Evolutionary conservation across 2,888 invertebrate genomes (phyloP).

Genomic region (Zhuqinia jingwanae): DNA sequence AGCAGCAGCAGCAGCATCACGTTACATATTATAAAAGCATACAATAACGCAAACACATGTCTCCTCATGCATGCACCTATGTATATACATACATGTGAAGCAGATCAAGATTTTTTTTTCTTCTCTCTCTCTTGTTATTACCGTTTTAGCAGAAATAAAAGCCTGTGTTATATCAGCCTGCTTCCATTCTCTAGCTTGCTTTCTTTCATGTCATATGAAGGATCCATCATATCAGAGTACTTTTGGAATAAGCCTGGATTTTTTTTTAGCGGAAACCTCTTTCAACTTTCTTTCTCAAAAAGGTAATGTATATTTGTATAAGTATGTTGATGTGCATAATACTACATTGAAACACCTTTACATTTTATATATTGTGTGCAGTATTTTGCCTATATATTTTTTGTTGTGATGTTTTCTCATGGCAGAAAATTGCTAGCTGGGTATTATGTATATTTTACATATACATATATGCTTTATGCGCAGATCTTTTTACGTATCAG

Average conservation of each 20-base stretch:
- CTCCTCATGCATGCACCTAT: no score
- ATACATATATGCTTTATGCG: no score
- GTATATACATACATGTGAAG: no score
- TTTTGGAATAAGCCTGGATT: not conserved
- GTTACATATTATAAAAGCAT: no score
- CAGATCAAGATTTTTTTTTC: no score
- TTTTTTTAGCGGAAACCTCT: conserved; percentile 11
- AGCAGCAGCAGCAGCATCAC: not conserved
- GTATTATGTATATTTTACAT: no score
- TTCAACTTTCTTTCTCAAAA: conserved; percentile 9
- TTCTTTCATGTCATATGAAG: conserved; percentile 5
- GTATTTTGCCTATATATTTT: not conserved
- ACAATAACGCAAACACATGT: not conserved
- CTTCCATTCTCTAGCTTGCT: not conserved
- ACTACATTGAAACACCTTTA: not conserved
- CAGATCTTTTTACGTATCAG: no score
- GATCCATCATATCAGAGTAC: no score
- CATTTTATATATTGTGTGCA: not conserved
- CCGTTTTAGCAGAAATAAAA: not conserved
- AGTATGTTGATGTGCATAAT: not conserved
- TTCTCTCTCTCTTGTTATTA: conserved; percentile 14
- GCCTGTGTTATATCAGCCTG: conserved; percentile 29
- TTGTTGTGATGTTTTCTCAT: not conserved
- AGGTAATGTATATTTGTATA: not conserved
- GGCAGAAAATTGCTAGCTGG: no score